A percentile compares a stretch with the other conserved stretches of the same genome.
phyloP scores from a whole-genome alignment of 1,140 invertebrate species.

The Ctenoplectra terminalis region DNA sequence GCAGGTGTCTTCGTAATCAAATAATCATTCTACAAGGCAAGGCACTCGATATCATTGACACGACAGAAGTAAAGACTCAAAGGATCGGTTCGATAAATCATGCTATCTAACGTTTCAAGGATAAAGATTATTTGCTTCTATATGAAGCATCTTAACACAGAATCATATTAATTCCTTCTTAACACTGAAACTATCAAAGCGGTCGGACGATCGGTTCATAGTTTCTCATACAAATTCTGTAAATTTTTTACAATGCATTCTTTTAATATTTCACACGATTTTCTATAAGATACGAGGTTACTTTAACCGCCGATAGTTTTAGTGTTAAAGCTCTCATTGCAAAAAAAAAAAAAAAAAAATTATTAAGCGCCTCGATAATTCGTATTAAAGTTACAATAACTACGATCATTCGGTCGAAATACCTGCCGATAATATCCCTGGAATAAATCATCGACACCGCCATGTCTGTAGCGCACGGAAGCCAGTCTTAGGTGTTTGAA shows the following conservation, averaged over 20 bases:
- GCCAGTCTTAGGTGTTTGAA: slow-evolving; percentile 1
- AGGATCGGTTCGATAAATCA: not conserved
- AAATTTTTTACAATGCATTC: too few species aligned
- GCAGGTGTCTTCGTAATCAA: not conserved
- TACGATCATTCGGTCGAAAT: not conserved
- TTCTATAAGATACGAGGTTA: too few species aligned
- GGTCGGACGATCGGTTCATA: too few species aligned
- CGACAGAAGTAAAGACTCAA: not conserved
- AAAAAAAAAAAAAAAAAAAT: too few species aligned
- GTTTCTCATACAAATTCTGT: too few species aligned
- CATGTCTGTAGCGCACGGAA: not conserved
- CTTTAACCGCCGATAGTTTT: too few species aligned
- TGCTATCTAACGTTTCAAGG: not conserved
- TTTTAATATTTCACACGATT: too few species aligned
- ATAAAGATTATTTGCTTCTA: not conserved
- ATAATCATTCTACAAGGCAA: slow-evolving; percentile 4
- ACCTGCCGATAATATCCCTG: not conserved
- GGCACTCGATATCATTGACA: not conserved
- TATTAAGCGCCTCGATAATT: too few species aligned
- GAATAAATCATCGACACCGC: not conserved
- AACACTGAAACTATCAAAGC: too few species aligned
- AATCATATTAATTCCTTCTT: too few species aligned
- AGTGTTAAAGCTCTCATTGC: too few species aligned
- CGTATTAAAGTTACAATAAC: not conserved
- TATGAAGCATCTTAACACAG: not conserved